Conservation (phyloP, 2,797 vertebrate genomes). For the Gastrophryne carolinensis region DNA sequence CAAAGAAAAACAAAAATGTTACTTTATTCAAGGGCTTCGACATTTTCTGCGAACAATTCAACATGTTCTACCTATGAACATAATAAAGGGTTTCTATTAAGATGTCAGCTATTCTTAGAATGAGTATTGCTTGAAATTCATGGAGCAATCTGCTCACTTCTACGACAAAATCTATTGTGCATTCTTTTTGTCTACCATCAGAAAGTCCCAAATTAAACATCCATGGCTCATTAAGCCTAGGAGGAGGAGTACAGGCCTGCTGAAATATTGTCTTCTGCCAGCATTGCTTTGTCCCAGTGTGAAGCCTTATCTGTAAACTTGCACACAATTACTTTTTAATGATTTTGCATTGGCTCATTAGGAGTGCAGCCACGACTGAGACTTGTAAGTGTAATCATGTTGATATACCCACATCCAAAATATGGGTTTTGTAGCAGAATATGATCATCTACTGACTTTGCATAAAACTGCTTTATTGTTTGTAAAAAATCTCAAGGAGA, state of each 20-base stretch:
- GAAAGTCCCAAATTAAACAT: slow-evolving; percentile 72
- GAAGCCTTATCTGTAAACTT: slow-evolving; percentile 65
- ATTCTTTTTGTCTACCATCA: slow-evolving; percentile 63
- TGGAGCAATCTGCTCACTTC: slow-evolving; percentile 5
- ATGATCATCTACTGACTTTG: slow-evolving; percentile 23
- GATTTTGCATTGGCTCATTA: slow-evolving; percentile 74
- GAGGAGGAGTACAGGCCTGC: slow-evolving; percentile 61
- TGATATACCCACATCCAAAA: slow-evolving; percentile 56
- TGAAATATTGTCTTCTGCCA: slow-evolving; percentile 66
- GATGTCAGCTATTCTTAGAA: neutral
- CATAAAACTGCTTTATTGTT: slow-evolving; percentile 1
- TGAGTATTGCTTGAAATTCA: slow-evolving; percentile 11
- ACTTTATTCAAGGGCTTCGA: neutral
- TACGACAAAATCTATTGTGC: slow-evolving; percentile 51
- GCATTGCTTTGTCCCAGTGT: slow-evolving; percentile 63
- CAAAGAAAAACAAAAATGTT: no score
- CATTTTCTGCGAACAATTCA: slow-evolving; percentile 21
- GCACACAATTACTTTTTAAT: slow-evolving; percentile 71
- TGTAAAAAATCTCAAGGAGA: neutral
- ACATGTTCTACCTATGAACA: slow-evolving; percentile 22
- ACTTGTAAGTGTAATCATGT: slow-evolving; percentile 68
- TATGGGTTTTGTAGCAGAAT: slow-evolving; percentile 45
- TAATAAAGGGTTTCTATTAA: slow-evolving; percentile 34
- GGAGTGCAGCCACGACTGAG: slow-evolving; percentile 63
- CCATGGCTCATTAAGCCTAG: slow-evolving; percentile 74